Base-by-base conservation (phyloP, 37 sponge, comb jelly and placozoan species). In the Cliona cf. orientalis region DNA sequence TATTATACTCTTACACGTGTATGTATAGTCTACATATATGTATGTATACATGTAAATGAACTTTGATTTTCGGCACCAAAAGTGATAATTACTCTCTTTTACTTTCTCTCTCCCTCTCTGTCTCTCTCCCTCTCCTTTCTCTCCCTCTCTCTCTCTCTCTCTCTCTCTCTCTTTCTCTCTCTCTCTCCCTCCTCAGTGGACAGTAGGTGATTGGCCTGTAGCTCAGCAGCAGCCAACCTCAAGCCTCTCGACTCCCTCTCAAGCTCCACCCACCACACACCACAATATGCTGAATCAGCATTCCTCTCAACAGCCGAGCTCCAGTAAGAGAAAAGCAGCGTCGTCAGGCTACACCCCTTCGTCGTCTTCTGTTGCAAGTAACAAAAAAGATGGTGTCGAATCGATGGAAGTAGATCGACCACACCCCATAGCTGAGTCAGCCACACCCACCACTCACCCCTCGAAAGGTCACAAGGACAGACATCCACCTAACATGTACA, bases 151-250 rank as follows among this genome's bases (percentile, higher is more conserved):
- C n/a, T n/a, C n/a, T n/a, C n/a, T n/a, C n/a, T n/a, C n/a, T n/a
- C 39, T 33, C 68, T 5, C 68, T 21, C 40, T 33, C 36, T 5
- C 39, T 34, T 5, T 67, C 37, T 21, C 31, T 7, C 6, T 21
- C 39, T 29, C 37, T 5, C 40, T 61, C 53, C 23, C 1, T 31
- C 3, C 39, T 11, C 58, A 90, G 91, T 90, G 91, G 91, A 85
- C 86, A 41, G 70, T 81, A 29, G 91, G 91, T 19, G 91, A 90
- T 22, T 90, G 91, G 91, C 91, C 91, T 2, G 82, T 85, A 0
- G 38, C 69, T 5, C 35, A 61, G 37, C 33, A 46, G 7, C 58
- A 39, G 66, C 9, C n/a, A 64, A 64, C n/a, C n/a, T n/a, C n/a
- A n/a, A n/a, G n/a, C 53, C 53, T 49, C 53, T 14, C 53, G 53